phyloP scores from a whole-genome alignment of 1,140 invertebrate species.

The Ephestia elutella region DNA sequence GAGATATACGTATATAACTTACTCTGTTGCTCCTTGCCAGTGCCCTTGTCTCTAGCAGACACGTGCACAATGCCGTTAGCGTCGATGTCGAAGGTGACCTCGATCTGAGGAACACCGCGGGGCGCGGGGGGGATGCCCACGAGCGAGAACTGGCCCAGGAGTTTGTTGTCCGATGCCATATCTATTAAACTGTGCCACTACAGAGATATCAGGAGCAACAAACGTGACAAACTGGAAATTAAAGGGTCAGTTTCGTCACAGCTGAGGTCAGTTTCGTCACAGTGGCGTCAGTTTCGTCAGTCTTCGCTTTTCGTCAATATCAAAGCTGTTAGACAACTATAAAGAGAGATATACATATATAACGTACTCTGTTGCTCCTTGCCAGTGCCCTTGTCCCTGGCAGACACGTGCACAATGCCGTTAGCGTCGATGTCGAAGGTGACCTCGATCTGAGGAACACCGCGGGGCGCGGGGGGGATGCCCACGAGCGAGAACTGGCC shows the following conservation, averaged over 20 bases:
- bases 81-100: slow-evolving; percentile 99
- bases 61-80: slow-evolving; percentile 97
- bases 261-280: no score
- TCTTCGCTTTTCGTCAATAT: no score
- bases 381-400: slow-evolving; percentile 97
- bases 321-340: no score
- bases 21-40: slow-evolving; percentile 99
- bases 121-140: slow-evolving; percentile 96
- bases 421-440: slow-evolving; percentile 97
- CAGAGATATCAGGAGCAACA: no score
- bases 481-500: slow-evolving; percentile 96
- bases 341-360: no score
- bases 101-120: slow-evolving; percentile 94
- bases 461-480: slow-evolving; percentile 94
- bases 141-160: slow-evolving; percentile 94
- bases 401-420: slow-evolving; percentile 99
- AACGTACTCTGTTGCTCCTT: slow-evolving; percentile 99
- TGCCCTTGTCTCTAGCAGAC: slow-evolving; percentile 97
- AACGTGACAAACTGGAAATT: no score
- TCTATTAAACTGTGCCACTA: no score
- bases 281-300: no score
- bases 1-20: no score
- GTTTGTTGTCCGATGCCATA: slow-evolving; percentile 95
- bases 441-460: slow-evolving; percentile 97
- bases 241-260: no score